These are phyloP conservation scores for Cyrtorhinus lividipennis DNA, from an alignment of 1,140 invertebrate genomes.

Conservation along the genomic window DNA sequence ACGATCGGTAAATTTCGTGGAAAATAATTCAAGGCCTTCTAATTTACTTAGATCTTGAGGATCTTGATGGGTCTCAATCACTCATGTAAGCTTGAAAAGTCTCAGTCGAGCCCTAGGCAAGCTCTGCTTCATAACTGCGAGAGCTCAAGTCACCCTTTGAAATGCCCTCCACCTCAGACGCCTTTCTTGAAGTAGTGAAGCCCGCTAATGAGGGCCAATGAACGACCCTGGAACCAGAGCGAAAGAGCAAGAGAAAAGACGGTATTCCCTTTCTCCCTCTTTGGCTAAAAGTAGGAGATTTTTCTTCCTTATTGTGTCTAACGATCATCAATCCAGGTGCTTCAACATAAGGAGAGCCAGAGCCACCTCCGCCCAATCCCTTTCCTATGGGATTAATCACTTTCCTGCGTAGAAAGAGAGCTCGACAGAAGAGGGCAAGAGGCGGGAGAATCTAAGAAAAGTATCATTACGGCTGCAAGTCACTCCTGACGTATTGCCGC, in stretches of 20 bases:
- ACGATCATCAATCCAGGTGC: constrained; percentile 8
- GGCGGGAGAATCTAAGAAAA: background rate
- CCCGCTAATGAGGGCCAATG: background rate
- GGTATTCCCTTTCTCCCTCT: background rate
- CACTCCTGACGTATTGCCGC: constrained; percentile 1
- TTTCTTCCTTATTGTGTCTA: constrained; percentile 8
- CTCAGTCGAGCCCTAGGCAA: too few species aligned
- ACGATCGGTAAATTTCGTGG: too few species aligned
- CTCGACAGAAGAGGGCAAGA: background rate
- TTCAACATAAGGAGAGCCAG: background rate
- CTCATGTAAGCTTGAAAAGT: too few species aligned
- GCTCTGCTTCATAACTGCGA: too few species aligned
- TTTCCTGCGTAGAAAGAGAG: too few species aligned
- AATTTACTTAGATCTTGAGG: too few species aligned
- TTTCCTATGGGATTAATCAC: constrained; percentile 6
- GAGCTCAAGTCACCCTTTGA: too few species aligned
- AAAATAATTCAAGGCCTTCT: too few species aligned
- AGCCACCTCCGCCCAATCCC: background rate
- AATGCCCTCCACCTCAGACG: too few species aligned
- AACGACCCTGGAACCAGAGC: background rate
- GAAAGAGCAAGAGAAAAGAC: background rate
- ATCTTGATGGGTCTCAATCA: too few species aligned
- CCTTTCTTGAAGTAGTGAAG: too few species aligned
- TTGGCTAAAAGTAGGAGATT: background rate
- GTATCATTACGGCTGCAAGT: constrained; percentile 7